Percentiles rank a stretch among this genome's conserved stretches.
These are phyloP conservation scores for Hydrochoerus hydrochaeris DNA, from an alignment of 2,113 vertebrate species.

Conservation along the genomic window DNA sequence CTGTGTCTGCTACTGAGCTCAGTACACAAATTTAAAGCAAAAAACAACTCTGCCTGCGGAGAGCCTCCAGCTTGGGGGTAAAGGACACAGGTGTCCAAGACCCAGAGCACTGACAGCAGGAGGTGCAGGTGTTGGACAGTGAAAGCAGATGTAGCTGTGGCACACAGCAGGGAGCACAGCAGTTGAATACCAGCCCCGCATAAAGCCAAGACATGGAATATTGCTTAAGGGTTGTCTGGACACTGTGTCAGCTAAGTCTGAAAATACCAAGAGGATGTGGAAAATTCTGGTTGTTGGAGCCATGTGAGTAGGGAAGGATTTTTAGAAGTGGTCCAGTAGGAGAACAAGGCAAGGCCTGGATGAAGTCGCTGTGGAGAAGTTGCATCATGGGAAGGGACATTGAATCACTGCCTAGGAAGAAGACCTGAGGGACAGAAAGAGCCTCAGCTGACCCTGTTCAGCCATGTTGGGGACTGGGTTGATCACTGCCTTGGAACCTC, in stretches of 20 bases:
- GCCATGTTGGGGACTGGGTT: background rate
- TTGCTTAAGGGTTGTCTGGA: no score
- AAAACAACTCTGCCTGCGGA: background rate
- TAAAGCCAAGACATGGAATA: background rate
- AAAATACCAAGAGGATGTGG: background rate
- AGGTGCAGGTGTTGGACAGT: fast-evolving
- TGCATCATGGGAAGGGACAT: background rate
- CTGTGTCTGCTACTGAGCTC: background rate
- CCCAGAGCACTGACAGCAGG: no score
- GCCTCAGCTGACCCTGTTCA: background rate
- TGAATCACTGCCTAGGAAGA: background rate
- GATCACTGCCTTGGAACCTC: background rate
- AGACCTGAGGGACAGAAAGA: background rate
- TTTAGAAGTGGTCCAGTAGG: background rate
- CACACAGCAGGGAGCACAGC: background rate
- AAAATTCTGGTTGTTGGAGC: background rate
- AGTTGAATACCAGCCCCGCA: background rate
- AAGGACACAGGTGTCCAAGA: background rate
- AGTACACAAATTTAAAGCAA: background rate
- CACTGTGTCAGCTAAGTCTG: background rate
- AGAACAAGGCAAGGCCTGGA: background rate
- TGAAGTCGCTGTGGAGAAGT: background rate
- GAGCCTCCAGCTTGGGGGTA: background rate
- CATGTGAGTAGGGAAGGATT: background rate
- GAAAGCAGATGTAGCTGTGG: fast-evolving